phyloP scores from a whole-genome alignment of 1,140 invertebrate species.

The Littorina saxatilis region DNA sequence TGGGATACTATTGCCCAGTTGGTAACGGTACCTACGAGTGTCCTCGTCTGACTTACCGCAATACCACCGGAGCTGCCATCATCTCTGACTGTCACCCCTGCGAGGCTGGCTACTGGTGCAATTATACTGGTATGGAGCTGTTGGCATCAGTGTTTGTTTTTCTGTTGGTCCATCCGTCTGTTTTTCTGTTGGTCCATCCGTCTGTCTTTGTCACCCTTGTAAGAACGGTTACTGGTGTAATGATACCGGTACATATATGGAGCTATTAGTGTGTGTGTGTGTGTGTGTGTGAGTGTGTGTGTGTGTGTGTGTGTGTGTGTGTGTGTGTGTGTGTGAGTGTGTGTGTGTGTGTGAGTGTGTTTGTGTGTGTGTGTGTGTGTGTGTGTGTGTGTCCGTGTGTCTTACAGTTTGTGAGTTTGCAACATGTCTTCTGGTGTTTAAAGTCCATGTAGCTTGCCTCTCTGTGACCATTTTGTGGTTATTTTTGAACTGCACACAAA shows the following conservation, averaged over 20 bases:
- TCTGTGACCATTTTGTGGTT: too few species aligned
- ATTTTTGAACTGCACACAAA: too few species aligned
- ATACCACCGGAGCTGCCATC: slow-evolving; percentile 60
- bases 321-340: neutral
- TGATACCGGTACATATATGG: too few species aligned
- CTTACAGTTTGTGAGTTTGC: too few species aligned
- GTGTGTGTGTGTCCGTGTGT: neutral
- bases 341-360: neutral
- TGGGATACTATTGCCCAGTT: slow-evolving; percentile 65
- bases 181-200: too few species aligned
- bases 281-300: neutral
- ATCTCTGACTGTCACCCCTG: slow-evolving; percentile 66
- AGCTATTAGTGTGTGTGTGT: slow-evolving; percentile 1
- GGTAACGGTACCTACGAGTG: slow-evolving; percentile 65
- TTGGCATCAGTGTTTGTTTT: neutral
- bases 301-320: too few species aligned
- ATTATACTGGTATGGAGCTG: slow-evolving; percentile 60
- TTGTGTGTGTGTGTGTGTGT: slow-evolving; percentile 3
- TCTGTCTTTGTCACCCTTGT: too few species aligned
- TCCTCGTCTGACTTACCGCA: slow-evolving; percentile 64
- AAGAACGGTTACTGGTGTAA: too few species aligned
- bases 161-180: too few species aligned
- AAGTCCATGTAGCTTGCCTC: too few species aligned
- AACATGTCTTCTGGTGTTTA: too few species aligned
- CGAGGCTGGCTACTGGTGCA: slow-evolving; percentile 70